These are phyloP conservation scores for Meteorus colon DNA, from an alignment of 2,888 invertebrate species.

Conservation along the genomic window DNA sequence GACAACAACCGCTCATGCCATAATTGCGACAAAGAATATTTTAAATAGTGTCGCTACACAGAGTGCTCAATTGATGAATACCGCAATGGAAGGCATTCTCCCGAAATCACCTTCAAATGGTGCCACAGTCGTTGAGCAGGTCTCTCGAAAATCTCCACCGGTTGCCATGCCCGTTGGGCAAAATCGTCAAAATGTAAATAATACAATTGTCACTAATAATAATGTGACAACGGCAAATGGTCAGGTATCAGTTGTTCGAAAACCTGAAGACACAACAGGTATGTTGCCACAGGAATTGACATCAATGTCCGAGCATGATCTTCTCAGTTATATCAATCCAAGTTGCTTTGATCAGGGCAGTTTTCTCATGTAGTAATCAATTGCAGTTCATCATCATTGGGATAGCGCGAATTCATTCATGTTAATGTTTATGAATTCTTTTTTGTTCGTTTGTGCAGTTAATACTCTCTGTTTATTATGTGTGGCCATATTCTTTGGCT, in stretches of 20 bases:
- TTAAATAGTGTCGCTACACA: slow-evolving; percentile 70
- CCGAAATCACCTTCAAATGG: slow-evolving; percentile 66
- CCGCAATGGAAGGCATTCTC: slow-evolving; percentile 69
- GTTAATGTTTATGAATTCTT: background rate
- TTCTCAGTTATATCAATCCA: slow-evolving; percentile 91
- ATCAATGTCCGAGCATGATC: slow-evolving; percentile 90
- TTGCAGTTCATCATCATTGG: background rate
- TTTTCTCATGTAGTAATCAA: slow-evolving; percentile 67
- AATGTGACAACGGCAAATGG: slow-evolving; percentile 75
- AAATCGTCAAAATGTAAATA: slow-evolving; percentile 74
- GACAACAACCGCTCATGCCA: slow-evolving; percentile 72
- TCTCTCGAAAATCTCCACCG: slow-evolving; percentile 65
- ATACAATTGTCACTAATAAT: slow-evolving; percentile 74
- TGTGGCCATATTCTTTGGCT: background rate
- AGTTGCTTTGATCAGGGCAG: slow-evolving; percentile 84
- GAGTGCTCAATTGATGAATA: slow-evolving; percentile 71
- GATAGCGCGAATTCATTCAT: background rate
- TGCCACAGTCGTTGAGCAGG: slow-evolving; percentile 67
- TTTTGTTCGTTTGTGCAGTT: background rate
- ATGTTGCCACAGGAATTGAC: slow-evolving; percentile 84
- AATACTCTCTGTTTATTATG: slow-evolving; percentile 1
- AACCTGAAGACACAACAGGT: slow-evolving; percentile 64
- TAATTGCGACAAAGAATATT: slow-evolving; percentile 72
- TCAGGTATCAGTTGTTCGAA: slow-evolving; percentile 75
- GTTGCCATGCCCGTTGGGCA: slow-evolving; percentile 63